A percentile compares a stretch with the other conserved stretches of the same genome.
phyloP scores from a whole-genome alignment of 2,797 vertebrate species.

The Enteromius radiatus region DNA sequence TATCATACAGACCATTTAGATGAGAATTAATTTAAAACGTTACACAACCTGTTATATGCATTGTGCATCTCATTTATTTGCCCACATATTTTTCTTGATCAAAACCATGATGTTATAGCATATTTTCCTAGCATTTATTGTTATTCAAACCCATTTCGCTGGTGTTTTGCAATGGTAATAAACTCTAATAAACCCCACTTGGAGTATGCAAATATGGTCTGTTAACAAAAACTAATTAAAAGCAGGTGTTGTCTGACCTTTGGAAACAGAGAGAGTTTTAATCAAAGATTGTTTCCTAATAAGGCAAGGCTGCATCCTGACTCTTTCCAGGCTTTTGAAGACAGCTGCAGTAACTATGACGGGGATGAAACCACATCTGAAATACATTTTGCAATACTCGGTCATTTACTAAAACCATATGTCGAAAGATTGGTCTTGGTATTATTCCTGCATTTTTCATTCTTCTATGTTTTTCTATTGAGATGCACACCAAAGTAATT shows the following conservation, averaged over 20 bases:
- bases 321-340: constrained; percentile 68
- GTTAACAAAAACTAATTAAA: constrained; percentile 29
- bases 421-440: constrained; percentile 55
- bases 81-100: neutral
- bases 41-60: neutral
- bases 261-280: constrained; percentile 61
- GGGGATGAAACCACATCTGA: constrained; percentile 78
- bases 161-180: constrained; percentile 2
- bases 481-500: constrained; percentile 62
- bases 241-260: constrained; percentile 20
- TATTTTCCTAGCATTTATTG: constrained; percentile 5
- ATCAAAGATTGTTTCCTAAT: constrained; percentile 66
- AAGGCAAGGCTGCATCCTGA: constrained; percentile 65
- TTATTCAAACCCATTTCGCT: constrained; percentile 2
- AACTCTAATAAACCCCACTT: neutral
- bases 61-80: neutral
- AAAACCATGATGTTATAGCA: neutral
- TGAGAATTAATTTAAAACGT: neutral
- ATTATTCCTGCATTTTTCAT: constrained; percentile 69
- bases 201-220: constrained; percentile 24
- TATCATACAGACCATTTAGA: neutral
- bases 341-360: constrained; percentile 73
- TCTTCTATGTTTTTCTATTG: constrained; percentile 62
- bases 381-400: constrained; percentile 73
- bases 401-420: constrained; percentile 76